These are phyloP conservation scores for Myopa testacea DNA, from an alignment of 2,888 invertebrate genomes.

Conservation along the genomic window DNA sequence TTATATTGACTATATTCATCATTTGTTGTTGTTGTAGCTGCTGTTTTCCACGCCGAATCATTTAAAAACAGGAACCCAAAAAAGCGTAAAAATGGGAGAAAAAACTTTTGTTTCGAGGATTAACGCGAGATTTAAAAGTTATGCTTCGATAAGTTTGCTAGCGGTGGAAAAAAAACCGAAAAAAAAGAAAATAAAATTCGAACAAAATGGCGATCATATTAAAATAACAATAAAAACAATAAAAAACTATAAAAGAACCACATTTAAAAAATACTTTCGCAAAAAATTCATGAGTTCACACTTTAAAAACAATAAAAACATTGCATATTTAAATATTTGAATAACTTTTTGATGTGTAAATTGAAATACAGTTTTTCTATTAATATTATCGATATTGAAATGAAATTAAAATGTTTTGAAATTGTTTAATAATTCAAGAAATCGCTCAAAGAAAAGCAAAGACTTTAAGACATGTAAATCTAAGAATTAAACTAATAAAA, in stretches of 20 bases:
- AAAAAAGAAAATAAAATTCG: background rate
- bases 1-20: background rate
- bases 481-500: background rate
- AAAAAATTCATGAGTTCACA: too few species aligned
- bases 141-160: constrained; percentile 12
- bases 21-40: constrained; percentile 1
- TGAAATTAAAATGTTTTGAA: too few species aligned
- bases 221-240: background rate
- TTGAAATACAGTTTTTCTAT: too few species aligned
- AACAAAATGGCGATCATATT: background rate
- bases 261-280: background rate
- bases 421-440: too few species aligned
- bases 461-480: too few species aligned
- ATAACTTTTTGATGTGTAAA: too few species aligned
- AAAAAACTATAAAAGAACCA: background rate
- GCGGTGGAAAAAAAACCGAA: background rate
- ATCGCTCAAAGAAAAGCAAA: too few species aligned
- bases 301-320: too few species aligned
- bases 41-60: background rate
- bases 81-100: constrained; percentile 2
- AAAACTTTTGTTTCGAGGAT: constrained; percentile 21
- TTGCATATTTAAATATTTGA: too few species aligned
- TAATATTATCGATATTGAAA: too few species aligned
- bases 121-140: constrained; percentile 17
- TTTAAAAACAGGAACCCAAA: background rate